Evolutionary conservation across 1,140 invertebrate species (phyloP), one percentile per base, ranked within the genome.

Genomic region (Acromyrmex heyeri): DNA sequence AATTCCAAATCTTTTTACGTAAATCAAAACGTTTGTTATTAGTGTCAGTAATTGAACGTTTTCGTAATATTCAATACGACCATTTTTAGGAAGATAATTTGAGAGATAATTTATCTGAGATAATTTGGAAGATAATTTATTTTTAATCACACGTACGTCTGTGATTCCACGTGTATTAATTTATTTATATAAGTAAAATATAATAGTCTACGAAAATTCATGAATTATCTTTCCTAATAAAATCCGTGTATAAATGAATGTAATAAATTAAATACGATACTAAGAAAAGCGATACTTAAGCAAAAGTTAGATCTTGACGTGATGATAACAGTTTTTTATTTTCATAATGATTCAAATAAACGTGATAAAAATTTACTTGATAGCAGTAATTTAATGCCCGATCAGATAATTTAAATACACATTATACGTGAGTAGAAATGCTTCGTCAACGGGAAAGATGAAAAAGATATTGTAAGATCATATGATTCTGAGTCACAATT

Each of bases 1-100:
- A 57, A 72, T 44, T 81, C 3, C 21, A 70, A n/a, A 10, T 70
- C 21, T 30, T 72, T 81, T 81, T 81, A 67, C 48, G n/a, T 81
- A 70, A 70, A n/a, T 70, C 50, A 30, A 57, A 67, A 70, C 16
- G 18, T 14, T 8, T 14, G 64, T 48, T 70, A 24, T 79, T 67
- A 27, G 3, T 24, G 34, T 2, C 57, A 64, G 34, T 57, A 16
- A 16, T 62, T 18, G 48, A 18, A 30, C 18, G 24, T 12, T 70
- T 81, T 34, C 34, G 50, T 48, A 57, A 57, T 81, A 59, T 10
- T 21, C n/a, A 38, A 69, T n/a, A 24, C 6, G 18, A 21, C 21
- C 10, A 44, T 10, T 79, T 38, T 21, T 21, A 79, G 8, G 1
- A 8, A 8, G 18, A 65, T 38, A 38, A 38, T 38, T 38, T 38